A percentile compares a stretch with the other conserved stretches of the same genome.
These are phyloP conservation scores for Yponomeuta cagnagella DNA, from an alignment of 2,888 invertebrate genomes.

Conservation along the genomic window DNA sequence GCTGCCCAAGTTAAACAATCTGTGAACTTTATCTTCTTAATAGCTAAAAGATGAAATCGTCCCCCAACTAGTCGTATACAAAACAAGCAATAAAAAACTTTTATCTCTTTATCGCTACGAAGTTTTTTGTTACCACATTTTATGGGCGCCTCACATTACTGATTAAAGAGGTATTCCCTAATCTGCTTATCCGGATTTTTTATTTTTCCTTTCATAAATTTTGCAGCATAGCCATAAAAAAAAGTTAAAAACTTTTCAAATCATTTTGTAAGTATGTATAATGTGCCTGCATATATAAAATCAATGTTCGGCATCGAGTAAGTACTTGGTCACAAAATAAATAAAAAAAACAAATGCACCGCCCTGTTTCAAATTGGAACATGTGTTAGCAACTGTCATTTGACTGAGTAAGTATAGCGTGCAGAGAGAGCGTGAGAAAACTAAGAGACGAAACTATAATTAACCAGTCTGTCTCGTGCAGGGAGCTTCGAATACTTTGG, in stretches of 20 bases:
- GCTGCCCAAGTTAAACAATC: background rate
- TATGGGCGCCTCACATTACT: no score
- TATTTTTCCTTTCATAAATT: background rate
- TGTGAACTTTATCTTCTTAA: background rate
- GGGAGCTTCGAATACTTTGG: background rate
- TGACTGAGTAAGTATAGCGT: background rate
- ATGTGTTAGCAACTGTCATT: background rate
- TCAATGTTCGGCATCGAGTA: no score
- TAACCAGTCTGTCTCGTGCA: background rate
- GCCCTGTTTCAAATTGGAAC: slow-evolving; percentile 1
- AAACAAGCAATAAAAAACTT: background rate
- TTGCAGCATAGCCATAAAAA: background rate
- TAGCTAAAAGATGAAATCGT: background rate
- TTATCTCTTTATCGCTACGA: background rate
- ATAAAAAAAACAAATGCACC: background rate
- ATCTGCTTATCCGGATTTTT: background rate
- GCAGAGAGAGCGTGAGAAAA: slow-evolving; percentile 1
- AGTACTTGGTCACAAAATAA: background rate
- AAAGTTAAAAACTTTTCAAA: no score
- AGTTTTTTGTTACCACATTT: background rate
- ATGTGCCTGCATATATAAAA: no score
- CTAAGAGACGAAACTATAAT: background rate
- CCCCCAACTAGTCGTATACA: background rate
- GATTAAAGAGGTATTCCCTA: no score
- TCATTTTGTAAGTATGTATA: no score